Conservation (phyloP, 2,888 invertebrate species). For the Chesias legatella region DNA sequence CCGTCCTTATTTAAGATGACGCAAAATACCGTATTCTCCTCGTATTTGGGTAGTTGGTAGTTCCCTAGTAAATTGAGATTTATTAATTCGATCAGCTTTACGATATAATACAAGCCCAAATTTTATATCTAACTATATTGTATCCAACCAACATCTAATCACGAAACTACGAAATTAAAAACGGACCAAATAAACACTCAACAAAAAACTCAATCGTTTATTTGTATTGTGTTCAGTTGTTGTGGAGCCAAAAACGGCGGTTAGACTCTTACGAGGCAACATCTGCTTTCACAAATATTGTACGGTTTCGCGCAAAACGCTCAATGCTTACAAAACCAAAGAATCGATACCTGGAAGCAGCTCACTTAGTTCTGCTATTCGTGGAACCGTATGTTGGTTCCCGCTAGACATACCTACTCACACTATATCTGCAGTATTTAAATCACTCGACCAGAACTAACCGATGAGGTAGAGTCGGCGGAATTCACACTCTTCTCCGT, state of each 20-base stretch:
- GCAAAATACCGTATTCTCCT: too few relatives aligned
- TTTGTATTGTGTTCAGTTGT: conserved; percentile 31
- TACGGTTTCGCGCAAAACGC: conserved; percentile 45
- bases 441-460: too few relatives aligned
- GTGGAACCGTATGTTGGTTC: conserved; percentile 5
- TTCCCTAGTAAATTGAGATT: too few relatives aligned
- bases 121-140: not conserved
- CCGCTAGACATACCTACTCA: conserved; percentile 6
- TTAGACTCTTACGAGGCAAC: conserved; percentile 46
- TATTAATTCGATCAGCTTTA: conserved; percentile 3
- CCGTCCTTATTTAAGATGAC: too few relatives aligned
- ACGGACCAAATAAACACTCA: conserved; percentile 29
- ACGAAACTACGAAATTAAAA: conserved; percentile 22
- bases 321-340: conserved; percentile 57
- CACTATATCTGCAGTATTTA: too few relatives aligned
- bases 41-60: too few relatives aligned
- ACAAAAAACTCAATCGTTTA: conserved; percentile 30
- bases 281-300: conserved; percentile 55
- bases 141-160: conserved; percentile 10
- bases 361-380: conserved; percentile 36
- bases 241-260: conserved; percentile 40
- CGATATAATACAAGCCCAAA: not conserved
- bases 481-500: too few relatives aligned
- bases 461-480: too few relatives aligned
- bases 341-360: conserved; percentile 54